phyloP scores from a whole-genome alignment of 2,113 vertebrate species.

The Pelobates fuscus region DNA sequence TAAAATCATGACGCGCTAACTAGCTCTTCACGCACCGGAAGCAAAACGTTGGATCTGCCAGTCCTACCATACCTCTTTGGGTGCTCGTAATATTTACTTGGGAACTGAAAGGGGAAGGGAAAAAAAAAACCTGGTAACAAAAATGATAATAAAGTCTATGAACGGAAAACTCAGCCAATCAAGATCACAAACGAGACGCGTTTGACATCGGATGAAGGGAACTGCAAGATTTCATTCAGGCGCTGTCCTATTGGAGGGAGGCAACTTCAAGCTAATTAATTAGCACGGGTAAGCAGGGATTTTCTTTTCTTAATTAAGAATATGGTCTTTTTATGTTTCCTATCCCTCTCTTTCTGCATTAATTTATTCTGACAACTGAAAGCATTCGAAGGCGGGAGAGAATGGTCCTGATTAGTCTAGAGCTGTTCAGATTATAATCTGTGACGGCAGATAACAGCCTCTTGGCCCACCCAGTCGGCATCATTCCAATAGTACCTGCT shows the following conservation, averaged over 20 bases:
- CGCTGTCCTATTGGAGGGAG: constrained; percentile 53
- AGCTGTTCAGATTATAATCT: constrained; percentile 23
- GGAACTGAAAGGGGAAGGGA: background rate
- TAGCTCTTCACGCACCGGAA: constrained; percentile 13
- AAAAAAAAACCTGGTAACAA: background rate
- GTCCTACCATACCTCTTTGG: constrained; percentile 33
- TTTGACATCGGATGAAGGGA: background rate
- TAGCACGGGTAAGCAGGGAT: constrained; percentile 50
- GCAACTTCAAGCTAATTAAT: constrained; percentile 66
- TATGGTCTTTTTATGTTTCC: constrained; percentile 25
- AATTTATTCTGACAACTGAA: constrained; percentile 31
- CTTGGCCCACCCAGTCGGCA: constrained; percentile 25
- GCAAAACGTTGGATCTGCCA: constrained; percentile 43
- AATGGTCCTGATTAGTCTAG: constrained; percentile 33
- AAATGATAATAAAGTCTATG: constrained; percentile 21
- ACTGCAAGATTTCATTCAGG: constrained; percentile 28
- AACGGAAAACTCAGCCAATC: background rate
- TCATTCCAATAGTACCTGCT: constrained; percentile 7
- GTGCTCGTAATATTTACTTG: constrained; percentile 33
- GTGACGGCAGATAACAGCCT: constrained; percentile 30
- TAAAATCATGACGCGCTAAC: background rate
- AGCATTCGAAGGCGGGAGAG: constrained; percentile 20
- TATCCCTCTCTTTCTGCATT: constrained; percentile 17
- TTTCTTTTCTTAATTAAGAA: constrained; percentile 47
- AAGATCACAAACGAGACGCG: accelerated